Conservation (phyloP, 2,113 vertebrate genomes). For the Coreoperca whiteheadi region DNA sequence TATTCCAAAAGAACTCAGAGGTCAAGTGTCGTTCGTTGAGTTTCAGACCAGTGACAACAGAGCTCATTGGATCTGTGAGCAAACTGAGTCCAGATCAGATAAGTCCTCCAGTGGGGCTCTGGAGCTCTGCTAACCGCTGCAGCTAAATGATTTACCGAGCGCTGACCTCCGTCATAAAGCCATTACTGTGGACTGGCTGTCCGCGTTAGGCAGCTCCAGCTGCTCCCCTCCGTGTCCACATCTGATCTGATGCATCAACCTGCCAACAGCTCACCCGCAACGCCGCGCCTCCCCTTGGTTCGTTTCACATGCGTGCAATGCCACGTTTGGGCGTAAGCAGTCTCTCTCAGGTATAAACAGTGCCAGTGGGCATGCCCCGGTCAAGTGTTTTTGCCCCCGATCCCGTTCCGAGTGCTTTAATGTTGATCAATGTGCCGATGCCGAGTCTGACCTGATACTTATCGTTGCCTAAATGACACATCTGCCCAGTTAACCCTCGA, state of each 20-base stretch:
- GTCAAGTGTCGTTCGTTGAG: background rate
- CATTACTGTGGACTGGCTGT: background rate
- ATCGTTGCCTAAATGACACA: too few relatives aligned
- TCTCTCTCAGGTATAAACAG: background rate
- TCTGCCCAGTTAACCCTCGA: too few relatives aligned
- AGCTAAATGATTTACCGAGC: slow-evolving; percentile 25
- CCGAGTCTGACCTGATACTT: too few relatives aligned
- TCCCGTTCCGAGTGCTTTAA: too few relatives aligned
- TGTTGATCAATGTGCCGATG: too few relatives aligned
- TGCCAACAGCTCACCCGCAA: background rate
- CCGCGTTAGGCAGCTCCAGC: background rate
- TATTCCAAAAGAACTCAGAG: background rate
- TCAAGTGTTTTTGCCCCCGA: too few relatives aligned
- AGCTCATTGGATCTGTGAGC: slow-evolving; percentile 6
- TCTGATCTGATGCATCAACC: slow-evolving; percentile 3
- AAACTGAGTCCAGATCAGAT: slow-evolving; percentile 37
- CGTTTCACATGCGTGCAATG: background rate
- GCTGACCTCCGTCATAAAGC: background rate
- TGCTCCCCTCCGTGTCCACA: background rate
- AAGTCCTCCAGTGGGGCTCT: slow-evolving; percentile 15
- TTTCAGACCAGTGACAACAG: background rate
- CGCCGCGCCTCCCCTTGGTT: too few relatives aligned
- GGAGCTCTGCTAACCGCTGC: slow-evolving; percentile 18
- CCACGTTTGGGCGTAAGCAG: background rate
- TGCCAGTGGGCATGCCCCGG: too few relatives aligned